Percentiles rank a stretch among this genome's conserved stretches.
phyloP scores from a whole-genome alignment of 2,888 invertebrate genomes.

The Clunio marinus region DNA sequence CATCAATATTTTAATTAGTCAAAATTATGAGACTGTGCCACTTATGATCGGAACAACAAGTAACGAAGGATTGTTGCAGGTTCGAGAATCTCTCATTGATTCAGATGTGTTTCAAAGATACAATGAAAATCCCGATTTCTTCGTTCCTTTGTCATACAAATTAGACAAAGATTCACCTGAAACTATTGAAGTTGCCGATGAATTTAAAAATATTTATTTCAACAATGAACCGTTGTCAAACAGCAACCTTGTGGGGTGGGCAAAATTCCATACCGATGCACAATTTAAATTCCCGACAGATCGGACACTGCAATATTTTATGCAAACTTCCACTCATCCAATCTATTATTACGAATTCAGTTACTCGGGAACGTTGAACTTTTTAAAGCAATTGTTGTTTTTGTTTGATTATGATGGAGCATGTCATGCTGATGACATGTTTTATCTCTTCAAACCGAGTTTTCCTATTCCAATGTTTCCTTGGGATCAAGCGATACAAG shows the following conservation, averaged over 20 bases:
- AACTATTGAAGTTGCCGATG: constrained; percentile 5
- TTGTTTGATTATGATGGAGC: constrained; percentile 13
- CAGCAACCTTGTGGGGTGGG: constrained; percentile 20
- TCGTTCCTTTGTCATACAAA: constrained; percentile 39
- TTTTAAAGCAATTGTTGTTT: constrained; percentile 23
- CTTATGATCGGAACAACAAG: constrained; percentile 40
- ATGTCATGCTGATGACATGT: constrained; percentile 35
- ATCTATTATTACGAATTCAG: constrained; percentile 25
- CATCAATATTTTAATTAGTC: constrained; percentile 28
- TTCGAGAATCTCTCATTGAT: constrained; percentile 20
- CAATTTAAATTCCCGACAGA: constrained; percentile 11
- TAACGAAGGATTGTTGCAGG: constrained; percentile 39
- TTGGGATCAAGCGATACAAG: not conserved
- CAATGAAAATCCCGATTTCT: constrained; percentile 37
- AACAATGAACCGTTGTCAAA: constrained; percentile 17
- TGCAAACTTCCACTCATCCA: not conserved
- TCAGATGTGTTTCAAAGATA: not conserved
- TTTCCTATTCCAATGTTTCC: constrained; percentile 18
- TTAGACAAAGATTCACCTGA: constrained; percentile 4
- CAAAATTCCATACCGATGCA: constrained; percentile 14
- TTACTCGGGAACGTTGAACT: constrained; percentile 20
- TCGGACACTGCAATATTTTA: not conserved
- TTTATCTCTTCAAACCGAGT: constrained; percentile 21
- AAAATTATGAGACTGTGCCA: constrained; percentile 40
- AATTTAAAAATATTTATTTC: constrained; percentile 39